Evolutionary conservation across 2,888 invertebrate genomes (phyloP), one percentile per base, ranked within the genome.

Genomic region (Idaea biselata): DNA sequence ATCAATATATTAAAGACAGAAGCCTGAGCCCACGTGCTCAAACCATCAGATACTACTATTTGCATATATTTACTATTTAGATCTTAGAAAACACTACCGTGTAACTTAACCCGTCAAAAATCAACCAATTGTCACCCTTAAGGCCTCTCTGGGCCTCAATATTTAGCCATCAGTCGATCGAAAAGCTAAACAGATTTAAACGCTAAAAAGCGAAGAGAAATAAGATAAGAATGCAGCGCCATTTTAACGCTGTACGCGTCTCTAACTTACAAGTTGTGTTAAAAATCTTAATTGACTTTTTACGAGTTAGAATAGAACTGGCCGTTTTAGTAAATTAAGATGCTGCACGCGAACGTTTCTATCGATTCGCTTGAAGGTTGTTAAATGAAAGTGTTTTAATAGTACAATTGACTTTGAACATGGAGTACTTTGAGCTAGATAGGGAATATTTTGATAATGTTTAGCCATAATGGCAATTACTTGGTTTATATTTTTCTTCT

Each of bases 1-100:
- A 91, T 91, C 91, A 86, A 82, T 82, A 86, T 87, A 84, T 87
- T 86, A 86, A 86, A 83, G 72, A 84, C 87, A 82, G 86, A 78
- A 85, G 85, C 85, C 74, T 80, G 83, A 80, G 73, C 89, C 88
- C 88, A 87, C 90, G 89, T 87, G 85, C 83, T 70, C 73, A 64
- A 71, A 73, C 73, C 82, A 88, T 89, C 87, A 79, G 90, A 89
- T 89, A 84, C 73, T 65, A 63, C 64, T 66, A 89, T 92, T 92
- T 89, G 88, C 91, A 91, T 92, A 83, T 81, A 87, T 88, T 86
- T 87, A 87, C 88, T 86, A 86, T 82, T 88, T 82, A 86, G 82
- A 86, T 84, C 83, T 81, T 73, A 72, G 73, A 71, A 75, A 73
- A 77, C 70, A 74, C 69, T 69, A 67, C 56, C 67, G 68, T 60